Base-by-base conservation (phyloP, 1,140 invertebrate species). In the Alviniconcha marisindica region DNA sequence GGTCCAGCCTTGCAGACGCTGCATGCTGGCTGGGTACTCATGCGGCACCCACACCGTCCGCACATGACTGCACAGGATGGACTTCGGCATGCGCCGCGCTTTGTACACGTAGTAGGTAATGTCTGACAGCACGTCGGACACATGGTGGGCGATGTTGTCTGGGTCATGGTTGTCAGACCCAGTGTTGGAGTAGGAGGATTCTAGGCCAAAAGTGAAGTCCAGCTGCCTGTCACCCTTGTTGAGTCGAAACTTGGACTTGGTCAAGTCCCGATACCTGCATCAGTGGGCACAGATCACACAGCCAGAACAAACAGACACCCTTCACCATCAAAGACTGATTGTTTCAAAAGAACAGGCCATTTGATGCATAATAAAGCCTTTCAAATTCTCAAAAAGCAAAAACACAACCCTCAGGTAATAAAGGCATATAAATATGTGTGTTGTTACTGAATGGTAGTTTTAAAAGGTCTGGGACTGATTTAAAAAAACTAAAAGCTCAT, bases 91-190 rank as follows among this genome's bases (percentile, higher is more conserved):
- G 93, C 94, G 94, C 81, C 98, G 94, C 2, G 98, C 97, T 94
- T 97, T 96, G 93, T 99, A 99, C 1, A 99, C 97, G 92, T 98
- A 99, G 91, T 98, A 99, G 0, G 98, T 99, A 76, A 99, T 99
- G 92, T 99, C 97, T 1, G 98, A 98, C 24, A 99, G 94, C 51
- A 99, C 96, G 92, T 99, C 98, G 0, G 98, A 97, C 2, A 99
- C 96, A 92, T 99, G 98, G 94, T 99, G 98, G 1, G 98, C 96
- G 63, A 96, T 94, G 77, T 90, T 88, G n/a, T 89, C 88, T 4
- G 78, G 21, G n/a, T 80, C 78, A 38, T 71, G 69, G 60, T 40
- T 69, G 77, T 56, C 54, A 24, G 24, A 42, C 60, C 33, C 40
- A 15, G 40, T 54, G 40, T 28, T 80, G 40, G 36, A 28, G 60